Evolutionary conservation across 2,797 vertebrate genomes (phyloP).

Genomic region (Spea hammondii): DNA sequence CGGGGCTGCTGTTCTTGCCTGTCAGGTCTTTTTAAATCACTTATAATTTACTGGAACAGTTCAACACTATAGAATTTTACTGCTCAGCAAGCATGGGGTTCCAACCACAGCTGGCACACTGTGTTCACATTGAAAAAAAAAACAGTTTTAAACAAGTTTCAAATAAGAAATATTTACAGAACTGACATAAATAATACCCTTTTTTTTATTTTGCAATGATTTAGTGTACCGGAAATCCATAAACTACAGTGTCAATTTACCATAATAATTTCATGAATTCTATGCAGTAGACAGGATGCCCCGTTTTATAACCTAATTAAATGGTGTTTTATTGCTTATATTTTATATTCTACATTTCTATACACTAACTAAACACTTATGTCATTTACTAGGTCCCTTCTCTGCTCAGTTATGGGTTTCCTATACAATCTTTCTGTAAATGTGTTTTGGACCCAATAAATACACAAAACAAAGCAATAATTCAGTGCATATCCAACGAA

Average conservation of each 20-base stretch:
- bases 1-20: conserved; percentile 86
- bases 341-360: no score
- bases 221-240: background rate
- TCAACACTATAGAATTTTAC: conserved; percentile 78
- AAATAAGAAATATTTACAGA: background rate
- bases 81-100: conserved; percentile 66
- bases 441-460: no score
- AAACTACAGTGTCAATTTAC: background rate
- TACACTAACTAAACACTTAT: no score
- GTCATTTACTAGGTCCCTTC: no score
- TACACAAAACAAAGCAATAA: no score
- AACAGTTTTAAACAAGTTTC: conserved; percentile 5
- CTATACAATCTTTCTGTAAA: no score
- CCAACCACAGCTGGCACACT: conserved; percentile 67
- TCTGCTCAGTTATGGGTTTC: no score
- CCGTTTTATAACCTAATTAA: no score
- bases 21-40: conserved; percentile 92
- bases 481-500: no score
- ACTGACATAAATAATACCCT: background rate
- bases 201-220: background rate
- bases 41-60: conserved; percentile 80
- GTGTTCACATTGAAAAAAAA: conserved; percentile 57
- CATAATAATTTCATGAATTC: background rate
- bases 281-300: background rate
- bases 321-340: no score